A percentile compares a stretch with the other conserved stretches of the same genome.
phyloP scores from a whole-genome alignment of 2,113 vertebrate species.

The Vulpes lagopus region DNA sequence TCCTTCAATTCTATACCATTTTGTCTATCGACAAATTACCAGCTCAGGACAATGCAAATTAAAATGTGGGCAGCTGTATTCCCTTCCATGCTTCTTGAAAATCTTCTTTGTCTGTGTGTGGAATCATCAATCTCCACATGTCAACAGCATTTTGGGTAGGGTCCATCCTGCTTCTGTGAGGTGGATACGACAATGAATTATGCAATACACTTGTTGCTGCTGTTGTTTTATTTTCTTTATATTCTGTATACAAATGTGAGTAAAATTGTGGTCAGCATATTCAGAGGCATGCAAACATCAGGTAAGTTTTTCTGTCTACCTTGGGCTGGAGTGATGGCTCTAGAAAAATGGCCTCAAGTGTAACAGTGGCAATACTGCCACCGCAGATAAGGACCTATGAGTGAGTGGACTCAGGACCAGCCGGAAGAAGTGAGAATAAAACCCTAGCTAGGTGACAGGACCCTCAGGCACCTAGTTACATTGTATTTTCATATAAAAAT shows the following conservation, averaged over 20 bases:
- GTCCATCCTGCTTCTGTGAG: background rate
- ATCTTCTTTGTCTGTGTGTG: background rate
- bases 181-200: background rate
- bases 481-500: conserved; percentile 7
- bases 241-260: background rate
- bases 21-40: background rate
- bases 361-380: background rate
- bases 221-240: background rate
- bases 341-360: background rate
- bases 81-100: background rate
- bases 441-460: too few relatives aligned
- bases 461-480: background rate
- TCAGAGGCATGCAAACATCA: background rate
- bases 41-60: background rate
- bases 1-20: background rate
- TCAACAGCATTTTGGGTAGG: background rate
- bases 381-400: accelerated
- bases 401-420: background rate
- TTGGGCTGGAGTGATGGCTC: background rate
- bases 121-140: background rate
- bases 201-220: background rate
- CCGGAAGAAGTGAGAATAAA: background rate
- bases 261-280: background rate
- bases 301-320: background rate
- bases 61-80: background rate